Base-by-base conservation (phyloP, 2,113 vertebrate species). In the Larimichthys polyactis region DNA sequence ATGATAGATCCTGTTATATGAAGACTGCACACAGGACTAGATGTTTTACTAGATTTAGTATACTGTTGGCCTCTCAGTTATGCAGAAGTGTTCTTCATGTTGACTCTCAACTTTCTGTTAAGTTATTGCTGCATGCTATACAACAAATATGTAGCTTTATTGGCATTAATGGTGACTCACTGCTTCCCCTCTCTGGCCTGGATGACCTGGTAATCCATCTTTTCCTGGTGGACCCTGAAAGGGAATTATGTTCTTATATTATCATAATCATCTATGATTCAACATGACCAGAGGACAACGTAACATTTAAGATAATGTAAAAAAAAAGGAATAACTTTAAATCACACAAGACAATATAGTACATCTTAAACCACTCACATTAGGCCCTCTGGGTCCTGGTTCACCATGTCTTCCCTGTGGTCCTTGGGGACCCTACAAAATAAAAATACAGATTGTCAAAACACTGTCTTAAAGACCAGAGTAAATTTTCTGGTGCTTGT, bases 101-200 rank as follows among this genome's bases (percentile, higher is more conserved):
- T 27, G 19, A 66, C 46, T 71, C 22, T 57, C 10, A 63, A 19
- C 27, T 44, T 12, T 22, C 11, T 46, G 24, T 40, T 10, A n/a
- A 24, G 19, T 76, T 71, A 62, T 67, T 66, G 44, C 36, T 15
- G 44, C 72, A 46, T 27, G 16, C 19, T 59, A 11, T 51, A 27
- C 6, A 65, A 15, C 12, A 40, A 65, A 43, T n/a, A 32, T 77
- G 36, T 24, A 2, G 52, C 20, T 40, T 46, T 52, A 66, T 17
- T 75, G 0, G 52, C 22, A 48, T 60, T 16, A 43, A 65, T 69
- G 36, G 14, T 69, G 48, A 95, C 95, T 95, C 81, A 98, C 97
- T 75, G 96, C 91, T 66, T 98, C 97, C 22, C 97, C 97, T 64
- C 97, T 96, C 89, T 97, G 96, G 17, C 97, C 97, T 3, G 96